A percentile compares a stretch with the other conserved stretches of the same genome.
Evolutionary conservation across 2,888 invertebrate genomes (phyloP).

Genomic region (Monochamus alternatus): DNA sequence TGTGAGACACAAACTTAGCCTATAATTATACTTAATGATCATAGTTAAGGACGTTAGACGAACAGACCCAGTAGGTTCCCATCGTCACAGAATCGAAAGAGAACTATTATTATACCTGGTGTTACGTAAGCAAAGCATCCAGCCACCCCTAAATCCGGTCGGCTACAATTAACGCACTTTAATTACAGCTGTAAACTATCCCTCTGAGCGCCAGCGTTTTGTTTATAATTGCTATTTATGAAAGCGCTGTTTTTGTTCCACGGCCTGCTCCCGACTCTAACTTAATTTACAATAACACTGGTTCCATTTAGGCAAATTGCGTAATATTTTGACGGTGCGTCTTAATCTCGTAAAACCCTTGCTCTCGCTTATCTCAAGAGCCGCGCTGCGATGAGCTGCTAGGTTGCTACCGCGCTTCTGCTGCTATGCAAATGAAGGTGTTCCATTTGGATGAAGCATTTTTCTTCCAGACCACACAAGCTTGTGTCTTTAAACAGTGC

Average conservation of each 20-base stretch:
- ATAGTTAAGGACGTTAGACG: no score
- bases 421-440: constrained; percentile 5
- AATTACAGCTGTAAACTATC: constrained; percentile 18
- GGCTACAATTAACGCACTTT: constrained; percentile 14
- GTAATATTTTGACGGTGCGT: constrained; percentile 50
- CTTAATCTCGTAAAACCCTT: constrained; percentile 41
- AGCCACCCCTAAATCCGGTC: background rate
- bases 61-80: no score
- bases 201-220: constrained; percentile 1
- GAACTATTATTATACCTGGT: no score
- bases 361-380: constrained; percentile 1
- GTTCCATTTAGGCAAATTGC: constrained; percentile 52
- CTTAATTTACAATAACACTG: constrained; percentile 51
- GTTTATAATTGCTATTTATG: constrained; percentile 29
- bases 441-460: no score
- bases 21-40: no score
- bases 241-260: constrained; percentile 18
- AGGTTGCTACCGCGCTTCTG: background rate
- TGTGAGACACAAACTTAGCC: no score
- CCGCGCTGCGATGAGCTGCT: background rate
- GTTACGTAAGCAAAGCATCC: background rate
- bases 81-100: no score
- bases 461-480: no score
- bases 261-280: constrained; percentile 26
- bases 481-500: no score